Percentiles rank a stretch among this genome's conserved stretches.
Conservation (phyloP, 2,888 invertebrate genomes). For the Flabesymbios commensalis region DNA sequence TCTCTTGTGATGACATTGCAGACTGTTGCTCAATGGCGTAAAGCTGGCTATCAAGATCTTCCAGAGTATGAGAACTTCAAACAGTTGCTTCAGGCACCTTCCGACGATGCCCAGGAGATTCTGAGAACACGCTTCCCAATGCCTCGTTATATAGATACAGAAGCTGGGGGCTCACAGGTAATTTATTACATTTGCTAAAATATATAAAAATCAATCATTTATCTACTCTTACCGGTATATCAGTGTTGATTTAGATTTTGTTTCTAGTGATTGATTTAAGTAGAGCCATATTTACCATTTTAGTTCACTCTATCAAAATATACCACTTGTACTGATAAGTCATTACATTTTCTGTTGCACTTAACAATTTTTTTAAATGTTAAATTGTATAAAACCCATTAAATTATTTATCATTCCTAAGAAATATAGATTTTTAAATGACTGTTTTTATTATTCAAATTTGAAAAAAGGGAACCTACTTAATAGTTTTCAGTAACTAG, state of each 20-base stretch:
- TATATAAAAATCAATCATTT: not conserved
- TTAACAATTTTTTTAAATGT: too few relatives aligned
- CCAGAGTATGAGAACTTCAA: slow-evolving; percentile 98
- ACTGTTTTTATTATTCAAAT: too few relatives aligned
- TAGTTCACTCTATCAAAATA: too few relatives aligned
- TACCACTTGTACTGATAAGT: too few relatives aligned
- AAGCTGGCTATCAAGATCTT: slow-evolving; percentile 89
- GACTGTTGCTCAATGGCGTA: slow-evolving; percentile 98
- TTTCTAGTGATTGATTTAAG: not conserved
- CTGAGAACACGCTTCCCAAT: slow-evolving; percentile 95
- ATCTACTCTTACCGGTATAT: not conserved
- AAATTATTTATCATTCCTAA: too few relatives aligned
- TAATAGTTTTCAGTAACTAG: too few relatives aligned
- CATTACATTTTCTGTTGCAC: too few relatives aligned
- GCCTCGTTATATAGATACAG: slow-evolving; percentile 98
- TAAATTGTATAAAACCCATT: too few relatives aligned
- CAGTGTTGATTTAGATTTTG: not conserved
- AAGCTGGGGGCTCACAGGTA: slow-evolving; percentile 96
- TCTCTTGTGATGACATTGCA: too few relatives aligned
- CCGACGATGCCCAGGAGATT: slow-evolving; percentile 97
- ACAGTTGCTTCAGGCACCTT: slow-evolving; percentile 91
- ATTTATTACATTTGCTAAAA: not conserved
- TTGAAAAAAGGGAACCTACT: too few relatives aligned
- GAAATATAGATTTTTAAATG: too few relatives aligned
- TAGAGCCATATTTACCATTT: slow-evolving; percentile 1